A percentile compares a stretch with the other conserved stretches of the same genome.
phyloP scores from a whole-genome alignment of 2,113 vertebrate genomes.

The Petrocephalus zakoni region DNA sequence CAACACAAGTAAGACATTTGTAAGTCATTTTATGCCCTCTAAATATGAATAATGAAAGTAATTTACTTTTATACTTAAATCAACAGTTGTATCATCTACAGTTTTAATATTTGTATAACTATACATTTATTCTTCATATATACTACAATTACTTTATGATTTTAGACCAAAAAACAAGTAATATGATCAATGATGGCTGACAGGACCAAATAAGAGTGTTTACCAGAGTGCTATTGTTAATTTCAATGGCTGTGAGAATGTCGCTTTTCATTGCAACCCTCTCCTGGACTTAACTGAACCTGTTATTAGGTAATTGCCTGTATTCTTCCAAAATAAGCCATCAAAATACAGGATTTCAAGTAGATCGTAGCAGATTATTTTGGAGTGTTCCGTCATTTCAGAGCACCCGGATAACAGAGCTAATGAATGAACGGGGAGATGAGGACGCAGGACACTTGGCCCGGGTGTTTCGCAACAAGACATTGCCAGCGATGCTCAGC shows the following conservation, averaged over 20 bases:
- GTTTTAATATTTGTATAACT: neutral
- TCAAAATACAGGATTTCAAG: neutral
- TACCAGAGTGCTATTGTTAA: neutral
- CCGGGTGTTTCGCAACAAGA: neutral
- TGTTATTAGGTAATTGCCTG: conserved; percentile 2
- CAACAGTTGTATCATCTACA: neutral
- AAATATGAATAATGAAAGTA: neutral
- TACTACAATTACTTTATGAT: neutral
- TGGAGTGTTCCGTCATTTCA: neutral
- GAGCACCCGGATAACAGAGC: neutral
- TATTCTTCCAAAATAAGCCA: neutral
- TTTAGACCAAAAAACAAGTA: neutral
- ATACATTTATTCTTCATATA: neutral
- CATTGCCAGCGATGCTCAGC: neutral
- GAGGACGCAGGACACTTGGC: neutral
- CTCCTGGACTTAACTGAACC: neutral
- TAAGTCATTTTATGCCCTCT: neutral
- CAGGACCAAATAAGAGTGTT: neutral
- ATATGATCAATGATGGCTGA: neutral
- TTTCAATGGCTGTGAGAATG: neutral
- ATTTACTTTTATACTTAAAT: neutral
- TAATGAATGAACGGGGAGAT: neutral
- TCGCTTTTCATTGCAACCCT: neutral
- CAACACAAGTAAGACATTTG: too few species aligned
- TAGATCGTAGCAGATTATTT: neutral